Evolutionary conservation across 1,140 invertebrate genomes (phyloP), one percentile per base, ranked within the genome.

Genomic region (Dendroctonus ponderosae): DNA sequence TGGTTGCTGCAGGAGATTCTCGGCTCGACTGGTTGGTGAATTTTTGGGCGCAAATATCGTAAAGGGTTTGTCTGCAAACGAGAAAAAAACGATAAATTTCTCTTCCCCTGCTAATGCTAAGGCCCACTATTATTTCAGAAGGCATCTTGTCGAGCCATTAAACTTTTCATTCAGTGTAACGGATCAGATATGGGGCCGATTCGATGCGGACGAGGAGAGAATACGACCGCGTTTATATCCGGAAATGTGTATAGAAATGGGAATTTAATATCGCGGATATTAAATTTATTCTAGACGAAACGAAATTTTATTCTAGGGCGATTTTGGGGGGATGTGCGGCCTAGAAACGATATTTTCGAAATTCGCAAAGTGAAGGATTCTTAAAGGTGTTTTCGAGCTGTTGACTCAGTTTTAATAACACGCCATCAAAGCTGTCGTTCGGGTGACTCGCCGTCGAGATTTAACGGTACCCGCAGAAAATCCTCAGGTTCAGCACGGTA

Each of bases 31-130:
- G 14, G 74, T 79, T 11, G 79, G 81, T 56, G 81, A 78, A 76
- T 85, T 85, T 72, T 79, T 77, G 9, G 84, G 84, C 57, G 84
- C 82, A 68, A 86, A 79, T 68, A 86, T 81, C 67, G 85, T 86
- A 68, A 82, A 86, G 5, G 83, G 81, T 59, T 82, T 79, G 73
- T 84, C 85, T 86, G 79, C 6, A 80, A 79, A 52, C 58, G 62
- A 73, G 74, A 68, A 65, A 56, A 43, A 60, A 56, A 51, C 38
- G 0, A 38, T 46, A 39, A 51, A 46, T 12, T 46, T 46, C 12
- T 9, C 9, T 11, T 11, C 12, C 9, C 5, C 44, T 11, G 44
- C 44, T 46, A 46, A 58, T 42, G 7, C 44, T 58, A 58, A 42
- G 9, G 39, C 7, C 44, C 42, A n/a, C 56, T 39, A 58, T 58